A percentile compares a stretch with the other conserved stretches of the same genome.
phyloP scores from a whole-genome alignment of 2,888 invertebrate genomes.

The Abrostola tripartita region DNA sequence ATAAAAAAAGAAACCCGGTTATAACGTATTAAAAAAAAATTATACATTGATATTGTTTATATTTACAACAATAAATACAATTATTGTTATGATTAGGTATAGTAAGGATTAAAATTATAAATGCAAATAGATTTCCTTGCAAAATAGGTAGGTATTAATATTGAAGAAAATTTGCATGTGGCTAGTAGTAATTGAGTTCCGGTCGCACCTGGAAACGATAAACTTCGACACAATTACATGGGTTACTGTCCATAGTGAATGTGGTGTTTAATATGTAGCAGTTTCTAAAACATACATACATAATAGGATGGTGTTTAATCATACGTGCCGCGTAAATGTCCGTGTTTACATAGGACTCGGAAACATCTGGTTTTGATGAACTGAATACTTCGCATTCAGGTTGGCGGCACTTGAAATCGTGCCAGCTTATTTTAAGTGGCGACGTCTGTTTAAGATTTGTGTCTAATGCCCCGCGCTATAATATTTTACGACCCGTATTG shows the following conservation, averaged over 20 bases:
- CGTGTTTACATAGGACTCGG: conserved; percentile 80
- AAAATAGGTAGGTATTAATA: no score
- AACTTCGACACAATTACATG: conserved; percentile 30
- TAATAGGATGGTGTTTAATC: conserved; percentile 67
- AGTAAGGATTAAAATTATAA: no score
- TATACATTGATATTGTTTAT: no score
- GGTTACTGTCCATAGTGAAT: conserved; percentile 36
- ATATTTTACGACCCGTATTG: conserved; percentile 74
- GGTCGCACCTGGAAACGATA: background rate
- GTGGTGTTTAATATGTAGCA: conserved; percentile 37
- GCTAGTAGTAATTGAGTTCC: background rate
- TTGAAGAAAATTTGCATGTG: background rate
- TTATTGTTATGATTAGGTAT: no score
- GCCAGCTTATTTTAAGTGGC: conserved; percentile 88
- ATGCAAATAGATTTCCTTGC: no score
- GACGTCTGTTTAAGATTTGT: conserved; percentile 84
- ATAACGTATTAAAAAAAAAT: no score
- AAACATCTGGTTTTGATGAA: conserved; percentile 87
- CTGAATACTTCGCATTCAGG: conserved; percentile 86
- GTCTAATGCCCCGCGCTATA: conserved; percentile 74
- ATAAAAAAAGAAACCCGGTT: no score
- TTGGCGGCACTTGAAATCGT: conserved; percentile 85
- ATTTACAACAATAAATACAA: no score
- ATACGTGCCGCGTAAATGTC: conserved; percentile 67
- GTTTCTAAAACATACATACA: conserved; percentile 63